phyloP scores from a whole-genome alignment of 2,113 vertebrate genomes.

The Opisthocomus hoazin region DNA sequence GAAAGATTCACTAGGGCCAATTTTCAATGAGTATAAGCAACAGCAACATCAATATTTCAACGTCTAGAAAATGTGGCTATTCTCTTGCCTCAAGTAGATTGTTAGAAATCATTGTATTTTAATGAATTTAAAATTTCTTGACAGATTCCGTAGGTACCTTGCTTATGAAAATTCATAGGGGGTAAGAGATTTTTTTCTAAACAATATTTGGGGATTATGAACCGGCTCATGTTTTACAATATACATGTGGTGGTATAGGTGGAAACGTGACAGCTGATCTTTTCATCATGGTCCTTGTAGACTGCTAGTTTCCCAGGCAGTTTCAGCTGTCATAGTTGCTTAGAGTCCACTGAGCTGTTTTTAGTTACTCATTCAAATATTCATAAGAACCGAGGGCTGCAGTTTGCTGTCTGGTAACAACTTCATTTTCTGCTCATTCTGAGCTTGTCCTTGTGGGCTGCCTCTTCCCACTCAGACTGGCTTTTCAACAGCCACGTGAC shows the following conservation, averaged over 20 bases:
- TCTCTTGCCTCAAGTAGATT: slow-evolving; percentile 30
- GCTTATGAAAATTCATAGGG: slow-evolving; percentile 17
- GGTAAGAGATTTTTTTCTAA: not conserved
- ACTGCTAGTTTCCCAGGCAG: slow-evolving; percentile 71
- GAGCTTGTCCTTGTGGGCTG: slow-evolving; percentile 70
- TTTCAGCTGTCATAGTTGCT: slow-evolving; percentile 86
- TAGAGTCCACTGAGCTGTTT: slow-evolving; percentile 84
- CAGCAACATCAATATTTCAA: slow-evolving; percentile 85
- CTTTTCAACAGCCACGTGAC: slow-evolving; percentile 36
- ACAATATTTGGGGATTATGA: not conserved
- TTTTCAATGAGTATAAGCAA: slow-evolving; percentile 78
- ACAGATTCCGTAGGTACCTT: not conserved
- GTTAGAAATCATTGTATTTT: slow-evolving; percentile 55
- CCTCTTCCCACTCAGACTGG: slow-evolving; percentile 47
- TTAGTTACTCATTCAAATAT: slow-evolving; percentile 92
- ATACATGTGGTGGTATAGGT: not conserved
- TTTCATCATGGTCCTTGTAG: slow-evolving; percentile 66
- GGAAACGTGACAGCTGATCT: slow-evolving; percentile 46
- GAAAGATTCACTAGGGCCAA: slow-evolving; percentile 80
- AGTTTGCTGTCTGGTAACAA: slow-evolving; percentile 81
- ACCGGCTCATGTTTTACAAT: not conserved
- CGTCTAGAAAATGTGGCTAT: slow-evolving; percentile 38
- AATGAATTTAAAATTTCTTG: slow-evolving; percentile 47
- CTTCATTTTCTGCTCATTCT: slow-evolving; percentile 75
- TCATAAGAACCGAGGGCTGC: slow-evolving; percentile 78